These are phyloP conservation scores for Oxyteleia sp. DNA, from an alignment of 2,888 invertebrate genomes.

Conservation along the genomic window DNA sequence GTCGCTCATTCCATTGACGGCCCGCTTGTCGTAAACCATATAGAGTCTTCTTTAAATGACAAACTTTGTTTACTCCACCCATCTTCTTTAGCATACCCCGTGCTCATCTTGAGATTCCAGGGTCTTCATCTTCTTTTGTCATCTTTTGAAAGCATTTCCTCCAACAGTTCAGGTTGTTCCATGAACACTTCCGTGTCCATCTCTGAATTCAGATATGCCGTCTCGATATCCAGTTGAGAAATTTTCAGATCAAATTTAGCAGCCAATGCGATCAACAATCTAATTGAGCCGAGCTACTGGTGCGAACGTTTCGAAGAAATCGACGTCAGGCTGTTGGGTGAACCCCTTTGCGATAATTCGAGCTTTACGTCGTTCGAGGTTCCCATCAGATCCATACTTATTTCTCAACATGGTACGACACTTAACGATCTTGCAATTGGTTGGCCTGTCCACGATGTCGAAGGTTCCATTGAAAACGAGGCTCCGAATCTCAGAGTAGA, in stretches of 20 bases:
- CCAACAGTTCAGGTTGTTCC: neutral
- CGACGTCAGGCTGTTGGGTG: constrained; percentile 22
- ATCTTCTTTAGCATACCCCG: neutral
- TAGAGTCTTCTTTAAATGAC: constrained; percentile 69
- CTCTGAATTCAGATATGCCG: constrained; percentile 29
- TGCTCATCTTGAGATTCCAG: neutral
- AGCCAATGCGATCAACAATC: neutral
- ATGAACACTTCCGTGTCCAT: constrained; percentile 36
- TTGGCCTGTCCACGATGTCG: constrained; percentile 33
- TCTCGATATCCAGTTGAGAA: neutral
- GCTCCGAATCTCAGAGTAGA: constrained; percentile 6
- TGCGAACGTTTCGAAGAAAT: constrained; percentile 29
- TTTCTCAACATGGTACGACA: neutral
- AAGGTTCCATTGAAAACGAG: constrained; percentile 15
- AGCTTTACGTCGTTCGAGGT: neutral
- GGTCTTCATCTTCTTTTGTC: neutral
- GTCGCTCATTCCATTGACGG: constrained; percentile 65
- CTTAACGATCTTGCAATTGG: constrained; percentile 13
- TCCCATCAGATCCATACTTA: neutral
- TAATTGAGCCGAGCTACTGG: neutral
- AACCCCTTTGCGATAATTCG: constrained; percentile 30
- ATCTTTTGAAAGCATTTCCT: neutral
- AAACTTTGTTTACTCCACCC: constrained; percentile 59
- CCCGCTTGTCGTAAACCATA: constrained; percentile 75
- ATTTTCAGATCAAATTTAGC: neutral